Evolutionary conservation across 1,140 invertebrate genomes (phyloP), one percentile per base, ranked within the genome.

Genomic region (Drosophila willistoni): DNA sequence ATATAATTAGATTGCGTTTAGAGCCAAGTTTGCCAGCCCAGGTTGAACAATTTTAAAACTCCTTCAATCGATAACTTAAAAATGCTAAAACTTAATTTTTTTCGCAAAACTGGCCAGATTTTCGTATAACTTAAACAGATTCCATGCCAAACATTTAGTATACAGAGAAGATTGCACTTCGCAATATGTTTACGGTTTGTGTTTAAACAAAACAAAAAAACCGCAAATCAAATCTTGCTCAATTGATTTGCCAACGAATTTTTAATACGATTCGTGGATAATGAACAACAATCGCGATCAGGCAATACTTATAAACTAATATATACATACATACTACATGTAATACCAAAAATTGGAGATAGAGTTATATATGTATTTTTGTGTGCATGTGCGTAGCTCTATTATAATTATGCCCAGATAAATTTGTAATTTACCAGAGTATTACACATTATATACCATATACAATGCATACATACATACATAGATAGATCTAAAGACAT

Each of bases 361-460:
- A 68, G 36, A 39, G 12, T 61, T 64, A 59, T 71, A 68, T 54
- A 22, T 54, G 22, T 56, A 56, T 29, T 13, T 56, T 57, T 34
- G 64, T 56, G 13, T 34, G 62, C 60, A 22, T 29, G 29, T 51
- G 41, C 51, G 29, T 68, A 54, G 39, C 55, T 55, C 22, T 62
- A 59, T 47, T 25, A 59, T 14, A 59, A 42, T 19, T 67, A 67
- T 41, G 39, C 42, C 56, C 44, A 68, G 54, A 54, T 42, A 64
- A 62, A 71, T 59, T 59, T 76, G 73, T 76, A 76, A 70, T 59
- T 68, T 60, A 76, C 60, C 66, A 75, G 67, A 69, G 77, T 79
- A 65, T 79, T 79, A 68, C 73, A 66, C 66, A n/a, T 7, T 29
- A 59, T 25, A 66, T 64, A 64, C 55, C 39, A 78, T 72, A 60